Base-by-base conservation (phyloP, 2,888 invertebrate genomes). In the Papilio demoleus region DNA sequence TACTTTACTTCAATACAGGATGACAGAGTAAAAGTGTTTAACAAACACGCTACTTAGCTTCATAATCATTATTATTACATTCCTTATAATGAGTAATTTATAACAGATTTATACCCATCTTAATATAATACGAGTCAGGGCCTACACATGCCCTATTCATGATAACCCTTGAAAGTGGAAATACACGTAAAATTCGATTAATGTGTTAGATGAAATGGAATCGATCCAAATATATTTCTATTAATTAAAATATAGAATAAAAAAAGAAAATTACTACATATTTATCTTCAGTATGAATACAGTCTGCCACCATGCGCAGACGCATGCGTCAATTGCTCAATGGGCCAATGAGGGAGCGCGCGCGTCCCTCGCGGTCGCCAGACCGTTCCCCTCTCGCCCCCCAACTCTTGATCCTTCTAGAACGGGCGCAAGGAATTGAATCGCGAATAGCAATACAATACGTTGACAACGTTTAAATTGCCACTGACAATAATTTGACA, bases 261-360 rank as follows among this genome's bases (percentile, higher is more conserved):
- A 64, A 2, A 19, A 8, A 19, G 4, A 34, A 19, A 63, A 63
- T 22, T 12, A 50, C 65, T 14, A 12, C 61, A 47, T 68, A 47
- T 40, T n/a, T 70, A 70, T 60, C n/a, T 81, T 36, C 77, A 73
- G 80, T 81, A 86, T 86, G 22, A 82, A 82, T 68, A 50, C 77
- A 47, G 69, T 75, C 17, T 5, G 19, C 73, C 74, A 24, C 73
- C 74, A 24, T 59, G 76, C 78, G 76, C 77, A 75, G 75, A 78
- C 78, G 79, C 74, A 73, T 75, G 78, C 79, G 77, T 76, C 85
- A 88, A 89, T 88, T 90, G 84, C 78, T 79, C 86, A 90, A 89
- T 90, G 85, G 87, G 85, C 83, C 88, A 90, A 90, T 88, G 85
- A 85, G 77, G 76, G 78, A 75, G 73, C 73, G 70, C 68, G 64